These are phyloP conservation scores for Oxyura jamaicensis DNA, from an alignment of 2,113 vertebrate species.

Conservation along the genomic window DNA sequence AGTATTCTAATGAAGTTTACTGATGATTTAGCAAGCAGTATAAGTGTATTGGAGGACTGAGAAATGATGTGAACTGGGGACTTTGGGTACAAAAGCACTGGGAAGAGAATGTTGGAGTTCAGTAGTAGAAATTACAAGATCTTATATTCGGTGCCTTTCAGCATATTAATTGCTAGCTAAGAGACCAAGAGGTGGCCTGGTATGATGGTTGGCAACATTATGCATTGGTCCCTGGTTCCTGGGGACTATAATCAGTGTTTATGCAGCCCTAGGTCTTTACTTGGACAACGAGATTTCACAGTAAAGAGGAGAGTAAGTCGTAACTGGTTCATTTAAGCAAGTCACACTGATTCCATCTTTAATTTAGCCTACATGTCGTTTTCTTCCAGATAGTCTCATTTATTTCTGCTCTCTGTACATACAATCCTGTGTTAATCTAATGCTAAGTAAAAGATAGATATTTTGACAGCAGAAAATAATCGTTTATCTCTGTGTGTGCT, in stretches of 20 bases:
- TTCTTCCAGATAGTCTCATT: neutral
- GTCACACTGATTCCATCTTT: neutral
- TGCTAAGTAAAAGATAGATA: neutral
- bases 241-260: neutral
- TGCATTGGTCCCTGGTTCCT: neutral
- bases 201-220: neutral
- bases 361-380: neutral
- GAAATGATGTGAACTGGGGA: neutral
- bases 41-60: neutral
- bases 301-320: neutral
- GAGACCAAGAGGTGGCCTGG: neutral
- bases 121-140: neutral
- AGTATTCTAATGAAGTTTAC: neutral
- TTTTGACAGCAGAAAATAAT: slow-evolving; percentile 34
- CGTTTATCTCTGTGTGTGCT: neutral
- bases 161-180: neutral
- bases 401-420: neutral
- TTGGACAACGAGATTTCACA: neutral
- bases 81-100: neutral
- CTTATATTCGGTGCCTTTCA: neutral
- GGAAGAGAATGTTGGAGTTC: neutral
- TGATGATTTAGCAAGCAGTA: neutral
- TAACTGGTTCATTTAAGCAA: neutral
- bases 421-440: neutral
- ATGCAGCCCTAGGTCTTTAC: neutral